These are phyloP conservation scores for Melanotaenia boesemani DNA, from an alignment of 2,797 vertebrate genomes.

Conservation along the genomic window DNA sequence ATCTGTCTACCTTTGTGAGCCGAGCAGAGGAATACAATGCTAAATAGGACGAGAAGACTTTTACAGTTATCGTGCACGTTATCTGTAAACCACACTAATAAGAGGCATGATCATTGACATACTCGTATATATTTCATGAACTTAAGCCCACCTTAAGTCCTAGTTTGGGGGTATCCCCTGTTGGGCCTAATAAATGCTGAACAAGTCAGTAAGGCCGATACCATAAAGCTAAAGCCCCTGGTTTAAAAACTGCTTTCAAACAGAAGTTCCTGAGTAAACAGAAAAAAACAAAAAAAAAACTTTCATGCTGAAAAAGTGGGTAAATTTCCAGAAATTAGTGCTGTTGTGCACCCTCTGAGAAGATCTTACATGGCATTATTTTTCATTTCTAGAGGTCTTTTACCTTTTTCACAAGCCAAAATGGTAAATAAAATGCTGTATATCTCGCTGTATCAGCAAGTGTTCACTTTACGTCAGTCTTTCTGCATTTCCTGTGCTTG, in stretches of 20 bases:
- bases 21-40: neutral
- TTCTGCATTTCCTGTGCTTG: slow-evolving; percentile 11
- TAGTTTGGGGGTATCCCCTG: neutral
- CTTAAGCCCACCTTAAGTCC: neutral
- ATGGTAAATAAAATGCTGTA: neutral
- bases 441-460: neutral
- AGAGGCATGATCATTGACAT: neutral
- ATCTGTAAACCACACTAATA: neutral
- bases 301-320: neutral
- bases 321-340: neutral
- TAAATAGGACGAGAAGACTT: neutral
- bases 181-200: neutral
- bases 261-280: neutral
- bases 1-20: neutral
- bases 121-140: neutral
- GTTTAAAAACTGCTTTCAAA: neutral
- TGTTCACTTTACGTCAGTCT: neutral
- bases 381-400: too few species aligned
- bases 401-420: neutral
- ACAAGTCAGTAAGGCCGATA: neutral
- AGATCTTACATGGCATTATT: too few species aligned
- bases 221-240: neutral
- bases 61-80: neutral
- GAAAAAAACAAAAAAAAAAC: neutral
- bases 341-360: neutral